Base-by-base conservation (phyloP, 2,888 invertebrate genomes). In the Eucriotettix oculatus region DNA sequence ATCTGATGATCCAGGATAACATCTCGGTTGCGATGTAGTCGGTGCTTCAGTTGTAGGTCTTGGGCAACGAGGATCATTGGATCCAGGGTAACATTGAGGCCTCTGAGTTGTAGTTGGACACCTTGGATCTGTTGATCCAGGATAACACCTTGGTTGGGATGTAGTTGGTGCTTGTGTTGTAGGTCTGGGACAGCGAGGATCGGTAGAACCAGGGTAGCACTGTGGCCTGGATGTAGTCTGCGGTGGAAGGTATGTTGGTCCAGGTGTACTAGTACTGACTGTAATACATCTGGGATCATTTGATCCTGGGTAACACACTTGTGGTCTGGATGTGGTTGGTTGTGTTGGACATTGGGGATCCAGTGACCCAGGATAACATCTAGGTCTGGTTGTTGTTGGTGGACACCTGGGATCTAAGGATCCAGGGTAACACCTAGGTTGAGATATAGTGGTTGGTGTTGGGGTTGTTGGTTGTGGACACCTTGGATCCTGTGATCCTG, bases 361-460 rank as follows among this genome's bases (percentile, higher is more conserved):
- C 57, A 9, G 69, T 64, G 68, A 69, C 16, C 70, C 70, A 1
- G 70, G 69, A 54, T 68, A 70, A 61, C 70, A 70, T 42, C 60
- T 58, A 16, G 52, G 55, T 40, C 16, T 42, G 44, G 43, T 59
- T 54, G 54, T 2, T 17, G 58, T 52, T 9, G 61, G 57, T 16
- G 69, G 66, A 61, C 68, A 68, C 55, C 67, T 56, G 9, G 68
- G 68, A 63, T 68, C 69, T 10, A 56, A 64, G 2, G 48, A 48
- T 5, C 74, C 73, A 0, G 73, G 72, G 57, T 68, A 72, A 57
- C 73, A 74, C 44, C 69, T 52, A 41, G 70, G 71, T 59, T 9
- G 61, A 56, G 54, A 16, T 2, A 16, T 54, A 43, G 69, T 52
- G 40, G 70, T 71, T 43, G 16, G 61, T 59, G 1, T 62, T 54